A percentile compares a stretch with the other conserved stretches of the same genome.
Evolutionary conservation across 2,113 vertebrate species (phyloP).

Genomic region (Amia ocellicauda): DNA sequence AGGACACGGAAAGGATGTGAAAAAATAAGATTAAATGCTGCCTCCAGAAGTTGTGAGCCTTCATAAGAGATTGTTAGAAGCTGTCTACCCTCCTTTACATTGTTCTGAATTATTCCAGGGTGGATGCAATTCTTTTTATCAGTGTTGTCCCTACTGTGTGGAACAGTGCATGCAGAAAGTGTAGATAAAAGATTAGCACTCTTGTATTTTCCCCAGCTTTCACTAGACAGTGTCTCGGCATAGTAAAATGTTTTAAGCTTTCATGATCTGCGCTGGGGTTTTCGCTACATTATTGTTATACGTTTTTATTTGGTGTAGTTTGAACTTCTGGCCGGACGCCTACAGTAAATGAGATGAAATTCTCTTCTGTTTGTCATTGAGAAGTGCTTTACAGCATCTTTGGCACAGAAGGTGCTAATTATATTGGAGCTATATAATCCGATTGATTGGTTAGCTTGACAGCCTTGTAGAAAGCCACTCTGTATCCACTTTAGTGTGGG

Average conservation of each 20-base stretch:
- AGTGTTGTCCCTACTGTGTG: conserved; percentile 24
- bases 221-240: conserved; percentile 29
- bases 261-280: too few species aligned
- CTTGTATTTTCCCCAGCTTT: conserved; percentile 33
- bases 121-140: conserved; percentile 43
- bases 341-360: conserved; percentile 1
- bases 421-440: conserved; percentile 31
- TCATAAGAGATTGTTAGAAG: too few species aligned
- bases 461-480: too few species aligned
- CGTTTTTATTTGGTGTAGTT: conserved; percentile 16
- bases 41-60: too few species aligned
- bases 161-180: conserved; percentile 42
- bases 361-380: conserved; percentile 33
- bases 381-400: conserved; percentile 18
- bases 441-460: conserved; percentile 32
- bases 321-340: conserved; percentile 25
- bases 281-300: too few species aligned
- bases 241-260: conserved; percentile 46
- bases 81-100: too few species aligned
- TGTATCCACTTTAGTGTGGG: too few species aligned
- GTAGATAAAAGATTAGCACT: conserved; percentile 33
- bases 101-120: conserved; percentile 39
- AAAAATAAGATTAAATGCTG: too few species aligned
- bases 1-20: too few species aligned
- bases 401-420: conserved; percentile 15